Evolutionary conservation across 1,140 invertebrate genomes (phyloP), one percentile per base, ranked within the genome.

Genomic region (Zaprionus africanus): DNA sequence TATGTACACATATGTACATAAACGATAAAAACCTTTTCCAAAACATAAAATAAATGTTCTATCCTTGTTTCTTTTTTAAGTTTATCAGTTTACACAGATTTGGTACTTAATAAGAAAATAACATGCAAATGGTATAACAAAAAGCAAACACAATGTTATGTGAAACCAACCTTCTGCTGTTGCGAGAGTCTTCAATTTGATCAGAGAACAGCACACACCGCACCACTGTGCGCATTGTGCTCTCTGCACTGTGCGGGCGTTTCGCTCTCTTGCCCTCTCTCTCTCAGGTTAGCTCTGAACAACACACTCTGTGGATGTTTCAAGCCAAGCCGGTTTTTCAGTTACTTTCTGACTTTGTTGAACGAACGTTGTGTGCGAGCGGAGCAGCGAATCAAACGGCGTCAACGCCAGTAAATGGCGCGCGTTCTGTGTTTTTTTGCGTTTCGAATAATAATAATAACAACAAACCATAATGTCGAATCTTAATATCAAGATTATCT

Each of bases 371-470:
- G 56, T 70, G 31, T 70, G 31, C 54, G 65, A 65, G 57, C 69
- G 62, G 65, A 72, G 43, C 43, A 38, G 54, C 59, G 38, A 41
- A 65, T 51, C 13, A 59, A 73, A 70, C 60, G 53, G 61, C 46
- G 72, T 75, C 24, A 59, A 46, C 72, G 57, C 74, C 59, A 62
- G 59, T 59, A 80, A 86, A 87, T 80, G 83, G 83, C 83, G 80
- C 73, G 83, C 58, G 61, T 77, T 77, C 22, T 72, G 69, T 77
- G 75, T 77, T 46, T 73, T 68, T 65, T 73, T 64, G 61, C 65
- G 75, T 79, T 57, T 63, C 60, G 67, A 82, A 34, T 34, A 34
- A 31, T 31, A 53, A 64, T 38, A 79, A 61, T 38, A 53, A 61
- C 24, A 56, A 54, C 31, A 53, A 64, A 65, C 46, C 60, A 57